These are phyloP conservation scores for Drosophila truncata DNA, from an alignment of 1,140 invertebrate species.

Conservation along the genomic window DNA sequence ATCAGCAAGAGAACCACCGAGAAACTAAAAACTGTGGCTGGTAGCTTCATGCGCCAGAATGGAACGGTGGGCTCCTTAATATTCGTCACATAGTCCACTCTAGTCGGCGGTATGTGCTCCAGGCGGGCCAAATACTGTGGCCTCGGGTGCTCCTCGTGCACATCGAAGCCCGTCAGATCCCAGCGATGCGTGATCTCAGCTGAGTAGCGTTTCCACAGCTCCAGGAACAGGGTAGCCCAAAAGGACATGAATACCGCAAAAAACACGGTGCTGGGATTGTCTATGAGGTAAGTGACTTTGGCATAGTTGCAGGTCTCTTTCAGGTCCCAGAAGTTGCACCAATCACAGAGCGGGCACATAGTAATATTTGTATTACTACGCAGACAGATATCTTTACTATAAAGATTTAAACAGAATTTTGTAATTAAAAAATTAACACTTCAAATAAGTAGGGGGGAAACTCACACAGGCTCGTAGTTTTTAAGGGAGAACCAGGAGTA, in stretches of 20 bases:
- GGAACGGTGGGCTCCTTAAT: conserved; percentile 93
- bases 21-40: conserved; percentile 93
- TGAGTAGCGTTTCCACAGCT: conserved; percentile 97
- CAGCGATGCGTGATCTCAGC: conserved; percentile 96
- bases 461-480: conserved; percentile 90
- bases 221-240: conserved; percentile 95
- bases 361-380: conserved; percentile 85
- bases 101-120: conserved; percentile 89
- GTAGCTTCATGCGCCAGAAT: conserved; percentile 94
- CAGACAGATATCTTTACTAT: conserved; percentile 94
- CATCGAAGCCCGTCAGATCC: conserved; percentile 95
- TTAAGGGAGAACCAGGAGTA: conserved; percentile 92
- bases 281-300: conserved; percentile 96
- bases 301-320: conserved; percentile 95
- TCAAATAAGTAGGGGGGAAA: background rate
- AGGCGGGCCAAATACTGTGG: conserved; percentile 92
- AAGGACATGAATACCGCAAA: conserved; percentile 99
- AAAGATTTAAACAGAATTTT: conserved; percentile 32
- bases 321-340: conserved; percentile 95
- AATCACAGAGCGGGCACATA: conserved; percentile 96
- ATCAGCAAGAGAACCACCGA: conserved; percentile 93
- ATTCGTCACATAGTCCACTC: conserved; percentile 90
- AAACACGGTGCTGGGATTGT: conserved; percentile 96
- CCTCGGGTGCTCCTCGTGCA: conserved; percentile 94
- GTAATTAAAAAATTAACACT: background rate